Evolutionary conservation across 1,140 invertebrate species (phyloP).

Genomic region (Melipona quadrifasciata): DNA sequence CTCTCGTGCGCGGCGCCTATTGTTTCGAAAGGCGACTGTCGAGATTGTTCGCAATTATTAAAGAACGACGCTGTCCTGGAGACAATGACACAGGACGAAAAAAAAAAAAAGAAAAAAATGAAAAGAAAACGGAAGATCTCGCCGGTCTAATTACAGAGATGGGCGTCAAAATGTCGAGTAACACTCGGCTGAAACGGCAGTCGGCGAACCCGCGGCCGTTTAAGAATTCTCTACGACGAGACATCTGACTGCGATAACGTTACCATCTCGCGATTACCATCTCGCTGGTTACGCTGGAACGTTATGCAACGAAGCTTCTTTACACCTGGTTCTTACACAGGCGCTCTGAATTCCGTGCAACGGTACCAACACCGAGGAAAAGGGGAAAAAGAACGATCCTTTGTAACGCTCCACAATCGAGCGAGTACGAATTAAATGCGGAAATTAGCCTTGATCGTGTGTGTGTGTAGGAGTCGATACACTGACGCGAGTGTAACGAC

Average conservation of each 20-base stretch:
- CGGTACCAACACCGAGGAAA: background rate
- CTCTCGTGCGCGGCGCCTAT: background rate
- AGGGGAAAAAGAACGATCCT: background rate
- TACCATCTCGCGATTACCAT: background rate
- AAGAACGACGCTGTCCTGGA: background rate
- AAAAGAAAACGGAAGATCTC: background rate
- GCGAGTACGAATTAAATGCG: slow-evolving; percentile 3
- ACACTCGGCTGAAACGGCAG: background rate
- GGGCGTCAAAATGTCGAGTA: background rate
- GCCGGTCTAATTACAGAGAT: background rate
- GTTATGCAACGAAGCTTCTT: slow-evolving; percentile 12
- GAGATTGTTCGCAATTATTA: slow-evolving; percentile 9
- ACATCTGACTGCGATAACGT: background rate
- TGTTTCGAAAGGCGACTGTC: background rate
- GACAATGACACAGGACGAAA: background rate
- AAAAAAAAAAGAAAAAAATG: background rate
- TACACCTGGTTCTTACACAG: background rate
- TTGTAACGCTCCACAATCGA: background rate
- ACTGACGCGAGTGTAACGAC: background rate
- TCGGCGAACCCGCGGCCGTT: background rate
- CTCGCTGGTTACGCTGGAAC: background rate
- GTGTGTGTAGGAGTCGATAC: background rate
- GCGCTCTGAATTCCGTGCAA: slow-evolving; percentile 10
- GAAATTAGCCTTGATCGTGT: background rate
- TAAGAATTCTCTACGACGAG: background rate